Evolutionary conservation across 2,113 vertebrate genomes (phyloP).

Genomic region (Maccullochella peelii): DNA sequence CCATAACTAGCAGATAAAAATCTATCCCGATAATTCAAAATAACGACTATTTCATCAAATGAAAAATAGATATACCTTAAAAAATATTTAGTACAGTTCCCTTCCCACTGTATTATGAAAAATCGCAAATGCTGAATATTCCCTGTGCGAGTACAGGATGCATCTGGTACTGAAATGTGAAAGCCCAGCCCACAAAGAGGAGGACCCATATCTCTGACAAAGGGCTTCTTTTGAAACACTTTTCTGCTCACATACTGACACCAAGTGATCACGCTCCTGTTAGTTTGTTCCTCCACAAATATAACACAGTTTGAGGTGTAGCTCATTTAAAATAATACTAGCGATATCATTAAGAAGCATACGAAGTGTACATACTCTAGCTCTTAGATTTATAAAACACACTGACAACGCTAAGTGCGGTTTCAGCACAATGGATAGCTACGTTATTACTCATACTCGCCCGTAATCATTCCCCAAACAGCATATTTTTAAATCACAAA

Average conservation of each 20-base stretch:
- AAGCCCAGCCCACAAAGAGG: conserved; percentile 38
- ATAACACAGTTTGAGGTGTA: neutral
- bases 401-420: fast-evolving
- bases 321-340: neutral
- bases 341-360: neutral
- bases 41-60: neutral
- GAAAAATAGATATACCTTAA: neutral
- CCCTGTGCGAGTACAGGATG: neutral
- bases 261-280: conserved; percentile 10
- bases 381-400: neutral
- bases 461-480: neutral
- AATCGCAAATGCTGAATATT: neutral
- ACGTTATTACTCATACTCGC: neutral
- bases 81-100: neutral
- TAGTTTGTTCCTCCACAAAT: neutral
- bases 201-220: conserved; percentile 17
- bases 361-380: fast-evolving
- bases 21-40: neutral
- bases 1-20: conserved; percentile 50
- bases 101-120: neutral
- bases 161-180: neutral
- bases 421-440: conserved; percentile 26
- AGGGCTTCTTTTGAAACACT: neutral
- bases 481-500: neutral
- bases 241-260: conserved; percentile 33